Evolutionary conservation across 1,140 invertebrate species (phyloP).

Genomic region (Trachymyrmex cornetzi): DNA sequence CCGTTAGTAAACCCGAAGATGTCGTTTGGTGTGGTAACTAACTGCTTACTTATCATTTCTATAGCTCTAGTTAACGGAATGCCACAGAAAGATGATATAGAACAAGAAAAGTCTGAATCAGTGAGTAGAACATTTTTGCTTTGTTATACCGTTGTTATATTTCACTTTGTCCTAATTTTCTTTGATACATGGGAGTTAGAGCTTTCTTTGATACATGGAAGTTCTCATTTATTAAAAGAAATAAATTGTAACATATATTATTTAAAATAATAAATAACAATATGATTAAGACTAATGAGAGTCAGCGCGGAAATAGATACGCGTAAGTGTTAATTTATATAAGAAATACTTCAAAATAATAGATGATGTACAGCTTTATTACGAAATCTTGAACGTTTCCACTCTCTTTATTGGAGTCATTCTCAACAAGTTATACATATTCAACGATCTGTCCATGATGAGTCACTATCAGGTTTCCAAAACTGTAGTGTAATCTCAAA

Average conservation of each 20-base stretch:
- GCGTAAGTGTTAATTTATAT: too few species aligned
- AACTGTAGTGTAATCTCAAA: too few species aligned
- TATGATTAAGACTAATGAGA: too few species aligned
- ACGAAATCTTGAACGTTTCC: too few species aligned
- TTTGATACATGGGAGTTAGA: not conserved
- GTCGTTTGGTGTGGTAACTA: conserved; percentile 76
- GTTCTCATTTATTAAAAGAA: not conserved
- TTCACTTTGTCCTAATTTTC: not conserved
- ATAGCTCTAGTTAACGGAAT: conserved; percentile 56
- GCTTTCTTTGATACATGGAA: not conserved
- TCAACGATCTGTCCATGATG: too few species aligned
- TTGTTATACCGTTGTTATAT: not conserved
- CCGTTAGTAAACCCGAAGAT: conserved; percentile 80
- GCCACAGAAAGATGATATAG: conserved; percentile 48
- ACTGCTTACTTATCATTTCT: conserved; percentile 67
- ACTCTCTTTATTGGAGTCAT: too few species aligned
- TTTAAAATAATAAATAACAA: not conserved
- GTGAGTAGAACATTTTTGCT: conserved; percentile 66
- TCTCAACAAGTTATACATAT: too few species aligned
- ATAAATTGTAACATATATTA: not conserved
- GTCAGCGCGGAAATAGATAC: too few species aligned
- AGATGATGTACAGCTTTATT: too few species aligned
- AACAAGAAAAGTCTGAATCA: conserved; percentile 43
- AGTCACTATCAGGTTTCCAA: too few species aligned
- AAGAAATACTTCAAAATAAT: too few species aligned